These are phyloP conservation scores for Borostomias antarcticus DNA, from an alignment of 2,797 vertebrate species.

Conservation along the genomic window DNA sequence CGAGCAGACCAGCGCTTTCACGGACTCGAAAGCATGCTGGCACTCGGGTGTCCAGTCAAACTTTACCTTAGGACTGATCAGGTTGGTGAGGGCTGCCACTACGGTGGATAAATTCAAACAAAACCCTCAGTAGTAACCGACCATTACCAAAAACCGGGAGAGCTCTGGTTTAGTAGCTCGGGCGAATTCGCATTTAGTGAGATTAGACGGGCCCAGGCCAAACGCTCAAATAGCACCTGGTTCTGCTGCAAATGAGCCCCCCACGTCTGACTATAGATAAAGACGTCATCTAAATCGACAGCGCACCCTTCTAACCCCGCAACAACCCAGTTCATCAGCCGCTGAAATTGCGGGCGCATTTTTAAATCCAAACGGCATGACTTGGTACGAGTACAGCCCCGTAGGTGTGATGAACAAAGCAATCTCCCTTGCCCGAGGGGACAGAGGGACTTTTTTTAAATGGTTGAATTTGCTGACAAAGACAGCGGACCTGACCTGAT, in stretches of 20 bases:
- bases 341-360: slow-evolving; percentile 14
- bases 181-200: too few species aligned
- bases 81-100: not conserved
- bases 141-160: too few species aligned
- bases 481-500: not conserved
- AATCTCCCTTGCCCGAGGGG: not conserved
- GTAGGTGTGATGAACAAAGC: not conserved
- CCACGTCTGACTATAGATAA: slow-evolving; percentile 1
- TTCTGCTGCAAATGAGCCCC: not conserved
- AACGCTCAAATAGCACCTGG: too few species aligned
- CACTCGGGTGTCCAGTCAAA: slow-evolving; percentile 8
- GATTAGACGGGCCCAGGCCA: too few species aligned
- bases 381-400: not conserved
- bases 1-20: too few species aligned
- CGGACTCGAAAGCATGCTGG: slow-evolving; percentile 5
- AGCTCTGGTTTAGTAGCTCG: too few species aligned
- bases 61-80: not conserved
- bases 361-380: not conserved
- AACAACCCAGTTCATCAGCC: not conserved
- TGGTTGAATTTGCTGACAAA: slow-evolving; percentile 10
- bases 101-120: too few species aligned
- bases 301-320: not conserved
- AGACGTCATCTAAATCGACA: slow-evolving; percentile 5
- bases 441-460: slow-evolving; percentile 18
- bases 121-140: too few species aligned